Evolutionary conservation across 2,113 vertebrate species (phyloP).

Genomic region (Diglossa brunneiventris): DNA sequence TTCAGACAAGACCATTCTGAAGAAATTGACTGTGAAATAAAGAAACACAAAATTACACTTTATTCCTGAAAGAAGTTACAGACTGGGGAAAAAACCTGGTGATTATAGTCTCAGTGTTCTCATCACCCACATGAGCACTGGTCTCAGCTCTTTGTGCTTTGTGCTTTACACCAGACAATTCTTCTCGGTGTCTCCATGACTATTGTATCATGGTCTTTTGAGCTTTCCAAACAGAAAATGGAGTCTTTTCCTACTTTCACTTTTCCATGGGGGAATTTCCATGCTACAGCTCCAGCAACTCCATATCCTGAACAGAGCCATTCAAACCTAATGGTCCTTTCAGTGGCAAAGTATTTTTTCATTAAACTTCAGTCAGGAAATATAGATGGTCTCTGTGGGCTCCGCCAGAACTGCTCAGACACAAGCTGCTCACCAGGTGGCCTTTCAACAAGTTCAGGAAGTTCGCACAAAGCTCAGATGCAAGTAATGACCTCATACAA

Average conservation of each 20-base stretch:
- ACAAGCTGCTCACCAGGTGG: neutral
- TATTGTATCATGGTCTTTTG: neutral
- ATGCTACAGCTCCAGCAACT: neutral
- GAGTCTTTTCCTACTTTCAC: neutral
- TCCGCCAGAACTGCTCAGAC: neutral
- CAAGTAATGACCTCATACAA: neutral
- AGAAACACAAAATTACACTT: constrained; percentile 20
- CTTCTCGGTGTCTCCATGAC: neutral
- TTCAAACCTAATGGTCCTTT: constrained; percentile 9
- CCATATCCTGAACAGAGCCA: neutral
- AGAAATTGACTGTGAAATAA: constrained; percentile 59
- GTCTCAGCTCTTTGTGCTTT: neutral
- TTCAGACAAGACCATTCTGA: neutral
- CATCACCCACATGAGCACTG: neutral
- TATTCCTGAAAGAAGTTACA: neutral
- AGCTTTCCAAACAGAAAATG: neutral
- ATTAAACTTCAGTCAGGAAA: constrained; percentile 20
- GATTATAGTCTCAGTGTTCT: neutral
- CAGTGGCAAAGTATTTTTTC: neutral
- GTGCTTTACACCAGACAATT: neutral
- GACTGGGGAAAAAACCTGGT: neutral
- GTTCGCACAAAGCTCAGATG: neutral
- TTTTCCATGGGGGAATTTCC: neutral
- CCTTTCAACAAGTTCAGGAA: neutral
- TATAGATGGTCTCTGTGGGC: neutral